Conservation (phyloP, 2,888 invertebrate genomes). For the Fissipunctia ypsillon region DNA sequence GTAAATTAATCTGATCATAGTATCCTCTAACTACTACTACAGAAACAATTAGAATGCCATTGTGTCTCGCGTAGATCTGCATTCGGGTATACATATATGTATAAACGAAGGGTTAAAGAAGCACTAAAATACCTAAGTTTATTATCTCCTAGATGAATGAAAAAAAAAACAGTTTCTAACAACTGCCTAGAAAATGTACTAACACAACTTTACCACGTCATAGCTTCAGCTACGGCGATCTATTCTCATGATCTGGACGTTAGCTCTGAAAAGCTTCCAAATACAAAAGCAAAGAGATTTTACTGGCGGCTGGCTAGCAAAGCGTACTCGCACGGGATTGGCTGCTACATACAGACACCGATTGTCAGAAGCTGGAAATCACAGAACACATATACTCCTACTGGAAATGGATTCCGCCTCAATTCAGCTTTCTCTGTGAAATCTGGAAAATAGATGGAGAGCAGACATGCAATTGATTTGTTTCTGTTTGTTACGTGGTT, state of each 20-base stretch:
- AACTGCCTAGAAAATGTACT: not conserved
- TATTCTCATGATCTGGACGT: constrained; percentile 10
- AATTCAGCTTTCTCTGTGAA: constrained; percentile 51
- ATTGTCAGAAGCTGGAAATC: constrained; percentile 71
- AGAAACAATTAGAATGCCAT: too few relatives aligned
- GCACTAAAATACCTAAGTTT: too few relatives aligned
- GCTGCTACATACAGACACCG: constrained; percentile 62
- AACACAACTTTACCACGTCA: constrained; percentile 2
- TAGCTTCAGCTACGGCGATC: constrained; percentile 1
- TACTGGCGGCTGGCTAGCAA: constrained; percentile 37
- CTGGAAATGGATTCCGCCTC: constrained; percentile 68
- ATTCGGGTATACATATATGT: too few relatives aligned
- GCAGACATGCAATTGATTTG: constrained; percentile 43
- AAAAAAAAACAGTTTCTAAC: not conserved
- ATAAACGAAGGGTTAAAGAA: too few relatives aligned
- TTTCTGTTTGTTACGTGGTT: constrained; percentile 31
- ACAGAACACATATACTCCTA: too few relatives aligned
- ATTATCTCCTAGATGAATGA: too few relatives aligned
- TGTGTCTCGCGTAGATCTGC: too few relatives aligned
- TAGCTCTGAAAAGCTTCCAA: constrained; percentile 15
- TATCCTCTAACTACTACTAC: too few relatives aligned
- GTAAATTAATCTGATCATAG: not conserved
- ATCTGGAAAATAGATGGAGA: constrained; percentile 56
- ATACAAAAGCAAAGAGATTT: constrained; percentile 44
- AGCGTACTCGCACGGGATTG: constrained; percentile 69